A percentile compares a stretch with the other conserved stretches of the same genome.
phyloP scores from a whole-genome alignment of 2,797 vertebrate genomes.

The Percopsis omiscomaycus region DNA sequence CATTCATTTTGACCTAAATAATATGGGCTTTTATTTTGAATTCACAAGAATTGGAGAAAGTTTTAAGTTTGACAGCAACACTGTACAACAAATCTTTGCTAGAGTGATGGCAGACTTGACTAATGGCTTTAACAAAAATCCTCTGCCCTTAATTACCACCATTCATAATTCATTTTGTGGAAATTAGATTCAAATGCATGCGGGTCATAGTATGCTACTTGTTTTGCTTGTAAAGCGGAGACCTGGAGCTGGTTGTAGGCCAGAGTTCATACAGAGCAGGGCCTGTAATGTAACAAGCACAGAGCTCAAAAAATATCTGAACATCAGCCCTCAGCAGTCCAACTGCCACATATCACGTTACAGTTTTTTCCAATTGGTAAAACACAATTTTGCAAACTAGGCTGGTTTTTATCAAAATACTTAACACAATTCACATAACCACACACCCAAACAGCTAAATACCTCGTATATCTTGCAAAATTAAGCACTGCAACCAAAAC shows the following conservation, averaged over 20 bases:
- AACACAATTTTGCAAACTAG: neutral
- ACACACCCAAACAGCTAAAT: too few relatives aligned
- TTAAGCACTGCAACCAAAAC: constrained; percentile 3
- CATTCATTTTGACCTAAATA: too few relatives aligned
- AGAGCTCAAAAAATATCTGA: too few relatives aligned
- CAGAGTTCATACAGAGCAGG: neutral
- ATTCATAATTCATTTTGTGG: constrained; percentile 56
- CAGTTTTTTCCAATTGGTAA: neutral
- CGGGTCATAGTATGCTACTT: constrained; percentile 28
- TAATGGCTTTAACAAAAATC: constrained; percentile 42
- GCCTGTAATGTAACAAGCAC: too few relatives aligned
- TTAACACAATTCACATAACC: neutral
- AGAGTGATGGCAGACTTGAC: constrained; percentile 22
- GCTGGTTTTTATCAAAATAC: neutral
- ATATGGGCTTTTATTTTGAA: too few relatives aligned
- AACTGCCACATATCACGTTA: too few relatives aligned
- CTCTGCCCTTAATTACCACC: constrained; percentile 57
- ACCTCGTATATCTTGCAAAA: too few relatives aligned
- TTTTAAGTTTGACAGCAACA: constrained; percentile 1
- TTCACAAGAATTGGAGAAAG: neutral
- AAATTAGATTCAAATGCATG: constrained; percentile 55
- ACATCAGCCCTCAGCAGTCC: too few relatives aligned
- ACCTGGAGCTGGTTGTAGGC: neutral
- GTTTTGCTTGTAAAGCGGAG: constrained; percentile 16
- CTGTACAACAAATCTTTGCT: constrained; percentile 28